phyloP scores from a whole-genome alignment of 2,797 vertebrate genomes.

The Phrynocephalus guinanensis region DNA sequence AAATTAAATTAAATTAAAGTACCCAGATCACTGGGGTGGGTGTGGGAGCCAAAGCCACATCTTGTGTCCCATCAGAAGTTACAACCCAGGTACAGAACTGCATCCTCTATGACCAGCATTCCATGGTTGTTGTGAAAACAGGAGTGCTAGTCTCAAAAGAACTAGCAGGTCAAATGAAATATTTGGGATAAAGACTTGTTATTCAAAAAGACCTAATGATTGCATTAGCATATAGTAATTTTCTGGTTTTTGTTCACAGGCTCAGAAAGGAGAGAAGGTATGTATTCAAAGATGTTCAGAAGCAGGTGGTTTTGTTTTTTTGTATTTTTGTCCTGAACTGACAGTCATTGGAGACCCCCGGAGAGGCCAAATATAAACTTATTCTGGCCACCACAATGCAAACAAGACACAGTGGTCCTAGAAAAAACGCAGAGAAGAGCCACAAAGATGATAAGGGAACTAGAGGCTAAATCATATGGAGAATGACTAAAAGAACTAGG shows the following conservation, averaged over 20 bases:
- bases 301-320: background rate
- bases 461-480: too few relatives aligned
- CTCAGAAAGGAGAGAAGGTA: constrained; percentile 87
- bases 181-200: background rate
- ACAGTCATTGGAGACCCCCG: background rate
- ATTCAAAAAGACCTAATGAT: too few relatives aligned
- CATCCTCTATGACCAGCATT: too few relatives aligned
- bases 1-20: too few relatives aligned
- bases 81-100: background rate
- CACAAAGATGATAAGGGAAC: too few relatives aligned
- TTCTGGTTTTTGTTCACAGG: constrained; percentile 71
- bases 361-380: background rate
- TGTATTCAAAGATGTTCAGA: background rate
- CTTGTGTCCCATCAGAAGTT: background rate
- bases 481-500: too few relatives aligned
- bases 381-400: too few relatives aligned
- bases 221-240: background rate
- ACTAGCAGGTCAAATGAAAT: background rate
- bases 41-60: too few relatives aligned
- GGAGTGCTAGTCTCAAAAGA: too few relatives aligned
- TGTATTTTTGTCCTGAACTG: background rate
- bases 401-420: too few relatives aligned
- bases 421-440: too few relatives aligned
- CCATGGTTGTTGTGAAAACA: background rate
- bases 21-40: too few relatives aligned